These are phyloP conservation scores for Poeciliopsis turrubarensis DNA, from an alignment of 2,113 vertebrate genomes.

Conservation along the genomic window DNA sequence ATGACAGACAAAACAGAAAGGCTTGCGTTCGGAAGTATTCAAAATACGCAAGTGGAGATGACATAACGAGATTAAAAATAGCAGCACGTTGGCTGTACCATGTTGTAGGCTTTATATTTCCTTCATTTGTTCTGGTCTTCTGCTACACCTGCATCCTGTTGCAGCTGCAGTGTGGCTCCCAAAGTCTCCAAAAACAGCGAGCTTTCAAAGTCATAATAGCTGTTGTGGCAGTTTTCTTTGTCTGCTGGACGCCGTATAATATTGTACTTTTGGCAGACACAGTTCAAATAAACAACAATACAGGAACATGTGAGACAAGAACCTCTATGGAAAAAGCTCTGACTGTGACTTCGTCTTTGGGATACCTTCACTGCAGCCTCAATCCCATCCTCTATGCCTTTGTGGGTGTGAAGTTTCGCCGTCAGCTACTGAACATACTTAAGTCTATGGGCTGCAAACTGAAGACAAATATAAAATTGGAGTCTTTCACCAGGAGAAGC, in stretches of 20 bases:
- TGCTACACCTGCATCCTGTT: slow-evolving; percentile 84
- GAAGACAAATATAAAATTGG: slow-evolving; percentile 21
- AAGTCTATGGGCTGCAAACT: slow-evolving; percentile 71
- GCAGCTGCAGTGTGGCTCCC: slow-evolving; percentile 73
- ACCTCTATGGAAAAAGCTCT: slow-evolving; percentile 64
- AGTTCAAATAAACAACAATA: slow-evolving; percentile 46
- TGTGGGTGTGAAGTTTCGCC: slow-evolving; percentile 86
- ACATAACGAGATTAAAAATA: slow-evolving; percentile 35
- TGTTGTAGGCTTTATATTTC: slow-evolving; percentile 82
- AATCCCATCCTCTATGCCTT: slow-evolving; percentile 91
- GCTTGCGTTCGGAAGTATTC: slow-evolving; percentile 57
- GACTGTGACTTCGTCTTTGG: slow-evolving; percentile 75
- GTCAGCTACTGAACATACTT: slow-evolving; percentile 79
- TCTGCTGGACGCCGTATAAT: slow-evolving; percentile 88
- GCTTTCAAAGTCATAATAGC: slow-evolving; percentile 83
- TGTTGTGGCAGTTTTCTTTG: slow-evolving; percentile 84
- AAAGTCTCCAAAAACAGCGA: slow-evolving; percentile 81
- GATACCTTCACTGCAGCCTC: slow-evolving; percentile 87
- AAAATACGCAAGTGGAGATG: too few relatives aligned
- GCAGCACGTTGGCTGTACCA: slow-evolving; percentile 77
- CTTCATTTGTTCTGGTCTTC: slow-evolving; percentile 80
- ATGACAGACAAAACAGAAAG: slow-evolving; percentile 52
- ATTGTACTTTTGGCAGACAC: slow-evolving; percentile 81
- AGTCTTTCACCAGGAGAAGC: slow-evolving; percentile 61
- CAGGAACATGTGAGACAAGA: slow-evolving; percentile 30